phyloP scores from a whole-genome alignment of 1,140 invertebrate species.

The Elymnias hypermnestra region DNA sequence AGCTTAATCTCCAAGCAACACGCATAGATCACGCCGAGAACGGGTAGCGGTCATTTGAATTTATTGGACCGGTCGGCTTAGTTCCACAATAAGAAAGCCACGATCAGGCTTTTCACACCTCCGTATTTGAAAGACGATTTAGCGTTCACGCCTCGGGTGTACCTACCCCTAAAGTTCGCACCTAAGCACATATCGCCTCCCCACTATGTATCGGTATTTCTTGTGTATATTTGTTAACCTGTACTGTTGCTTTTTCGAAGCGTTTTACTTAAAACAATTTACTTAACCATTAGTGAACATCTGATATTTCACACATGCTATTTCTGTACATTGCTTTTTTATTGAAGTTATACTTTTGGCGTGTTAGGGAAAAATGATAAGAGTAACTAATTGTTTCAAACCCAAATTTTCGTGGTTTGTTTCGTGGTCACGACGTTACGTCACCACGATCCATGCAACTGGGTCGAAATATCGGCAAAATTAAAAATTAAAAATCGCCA shows the following conservation, averaged over 20 bases:
- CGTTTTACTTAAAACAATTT: slow-evolving; percentile 3
- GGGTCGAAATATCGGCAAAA: no score
- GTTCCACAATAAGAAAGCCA: slow-evolving; percentile 50
- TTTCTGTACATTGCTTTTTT: not conserved
- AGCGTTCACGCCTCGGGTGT: slow-evolving; percentile 66
- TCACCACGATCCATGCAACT: no score
- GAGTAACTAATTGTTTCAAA: no score
- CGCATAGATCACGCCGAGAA: slow-evolving; percentile 20
- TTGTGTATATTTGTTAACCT: slow-evolving; percentile 31
- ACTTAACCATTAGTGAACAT: not conserved
- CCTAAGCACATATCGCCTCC: slow-evolving; percentile 56
- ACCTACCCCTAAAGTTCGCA: slow-evolving; percentile 62
- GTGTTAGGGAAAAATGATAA: no score
- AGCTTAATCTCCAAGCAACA: slow-evolving; percentile 4
- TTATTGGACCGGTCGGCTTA: slow-evolving; percentile 60
- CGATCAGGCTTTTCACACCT: slow-evolving; percentile 69
- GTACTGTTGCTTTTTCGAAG: slow-evolving; percentile 11
- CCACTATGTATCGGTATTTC: slow-evolving; percentile 49
- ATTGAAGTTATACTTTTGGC: no score
- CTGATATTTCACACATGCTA: not conserved
- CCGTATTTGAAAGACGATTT: slow-evolving; percentile 60
- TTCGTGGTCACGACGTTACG: no score
- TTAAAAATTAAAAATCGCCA: no score
- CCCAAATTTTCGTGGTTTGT: no score
- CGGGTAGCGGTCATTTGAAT: slow-evolving; percentile 30